Base-by-base conservation (phyloP, 92 coral and sea anemone species). In the Epizoanthus illoricatus region DNA sequence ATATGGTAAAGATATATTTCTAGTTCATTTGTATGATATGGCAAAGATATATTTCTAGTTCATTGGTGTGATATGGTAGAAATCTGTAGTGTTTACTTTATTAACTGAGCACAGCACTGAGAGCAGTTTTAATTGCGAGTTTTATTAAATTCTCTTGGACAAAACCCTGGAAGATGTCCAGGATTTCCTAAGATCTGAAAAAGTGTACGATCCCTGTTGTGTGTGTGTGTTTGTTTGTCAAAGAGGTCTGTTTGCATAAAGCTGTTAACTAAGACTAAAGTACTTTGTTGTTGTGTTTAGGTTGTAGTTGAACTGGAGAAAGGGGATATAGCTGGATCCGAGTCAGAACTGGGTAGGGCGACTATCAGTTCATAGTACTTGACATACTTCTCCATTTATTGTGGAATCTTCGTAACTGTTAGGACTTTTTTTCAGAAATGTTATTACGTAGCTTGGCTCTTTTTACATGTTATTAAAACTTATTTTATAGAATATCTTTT, bases 241-340 rank as follows among this genome's bases (percentile, higher is more conserved):
- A n/a, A n/a, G n/a, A n/a, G n/a, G 5, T 61, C 20, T 21, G 7
- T 1, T 13, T 11, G 18, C n/a, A 18, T 24, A n/a, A 13, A 12
- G 56, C 7, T n/a, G n/a, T n/a, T n/a, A n/a, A n/a, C n/a, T n/a
- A n/a, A n/a, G n/a, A n/a, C n/a, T n/a, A n/a, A 23, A 61, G 56
- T 2, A 45, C 19, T 12, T 62, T 75, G 19, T 40, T 20, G 20
- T 49, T 78, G 23, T 71, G 80, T 43, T 5, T 81, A 96, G 99
- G 99, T 96, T 85, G 98, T 96, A 23, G 95, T 96, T 17, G 99
- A 96, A 83, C 91, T 96, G 36, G 98, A 90, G 13, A 84, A 72
- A 76, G 92, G 91, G 36, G 97, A 93, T 79, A 79, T 75, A 60
- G 98, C 97, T 42, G 99, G 99, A 65, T 96, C 99, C 49, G 98